Conservation (phyloP, 1,140 invertebrate species). For the Lepidotrigona ventralis region DNA sequence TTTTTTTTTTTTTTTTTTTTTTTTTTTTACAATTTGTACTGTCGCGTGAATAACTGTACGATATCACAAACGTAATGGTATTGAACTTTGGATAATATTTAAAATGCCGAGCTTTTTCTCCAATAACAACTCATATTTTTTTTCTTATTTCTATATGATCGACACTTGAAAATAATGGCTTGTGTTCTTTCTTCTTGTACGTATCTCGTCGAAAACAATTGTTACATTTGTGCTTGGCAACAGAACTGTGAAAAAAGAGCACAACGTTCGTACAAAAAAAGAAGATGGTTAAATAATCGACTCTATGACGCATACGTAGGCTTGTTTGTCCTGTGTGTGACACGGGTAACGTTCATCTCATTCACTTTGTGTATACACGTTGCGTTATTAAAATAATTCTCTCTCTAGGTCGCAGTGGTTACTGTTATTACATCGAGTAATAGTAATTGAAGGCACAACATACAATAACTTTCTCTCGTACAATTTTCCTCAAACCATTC, state of each 20-base stretch:
- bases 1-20: not conserved
- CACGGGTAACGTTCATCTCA: conserved; percentile 27
- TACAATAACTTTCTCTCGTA: not conserved
- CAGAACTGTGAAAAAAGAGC: not conserved
- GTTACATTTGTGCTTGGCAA: conserved; percentile 8
- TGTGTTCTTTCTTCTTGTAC: not conserved
- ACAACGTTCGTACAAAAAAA: not conserved
- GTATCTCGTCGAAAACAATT: not conserved
- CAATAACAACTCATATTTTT: too few relatives aligned
- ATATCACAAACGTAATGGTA: conserved; percentile 43
- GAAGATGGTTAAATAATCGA: conserved; percentile 10
- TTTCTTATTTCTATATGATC: not conserved
- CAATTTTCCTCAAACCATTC: not conserved
- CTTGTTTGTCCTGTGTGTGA: not conserved
- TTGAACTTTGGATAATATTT: conserved; percentile 62
- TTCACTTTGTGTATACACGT: not conserved
- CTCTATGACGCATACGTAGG: not conserved
- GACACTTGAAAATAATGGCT: not conserved
- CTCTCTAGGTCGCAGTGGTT: not conserved
- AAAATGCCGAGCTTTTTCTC: conserved; percentile 38
- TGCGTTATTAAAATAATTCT: not conserved
- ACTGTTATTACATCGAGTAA: conserved; percentile 4
- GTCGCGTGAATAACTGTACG: conserved; percentile 41
- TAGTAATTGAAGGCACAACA: conserved; percentile 51
- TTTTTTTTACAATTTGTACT: conserved; percentile 65